Percentiles rank a stretch among this genome's conserved stretches.
These are phyloP conservation scores for Acleris laterana DNA, from an alignment of 2,888 invertebrate species.

Conservation along the genomic window DNA sequence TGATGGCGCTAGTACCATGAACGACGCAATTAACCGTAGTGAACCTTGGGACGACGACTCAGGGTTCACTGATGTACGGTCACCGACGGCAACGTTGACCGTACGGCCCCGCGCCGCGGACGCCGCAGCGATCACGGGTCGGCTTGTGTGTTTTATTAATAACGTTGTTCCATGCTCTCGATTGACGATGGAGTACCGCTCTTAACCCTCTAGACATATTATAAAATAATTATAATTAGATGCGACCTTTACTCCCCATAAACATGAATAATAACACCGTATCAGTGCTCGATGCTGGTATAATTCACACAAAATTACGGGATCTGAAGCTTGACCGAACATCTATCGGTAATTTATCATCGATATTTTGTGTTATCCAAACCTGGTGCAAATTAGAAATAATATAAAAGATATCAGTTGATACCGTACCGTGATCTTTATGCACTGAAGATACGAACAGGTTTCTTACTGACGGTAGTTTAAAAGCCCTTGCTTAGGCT, in stretches of 20 bases:
- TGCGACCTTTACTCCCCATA: slow-evolving; percentile 47
- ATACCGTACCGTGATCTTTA: slow-evolving; percentile 2
- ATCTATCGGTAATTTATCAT: slow-evolving; percentile 27
- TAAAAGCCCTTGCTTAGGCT: slow-evolving; percentile 6
- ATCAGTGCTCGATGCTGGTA: slow-evolving; percentile 35
- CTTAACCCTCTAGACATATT: slow-evolving; percentile 48
- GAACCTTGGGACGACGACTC: too few species aligned
- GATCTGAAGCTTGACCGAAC: slow-evolving; percentile 28
- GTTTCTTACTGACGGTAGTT: slow-evolving; percentile 6
- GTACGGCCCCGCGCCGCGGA: slow-evolving; percentile 56
- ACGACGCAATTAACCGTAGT: too few species aligned
- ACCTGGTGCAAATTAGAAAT: slow-evolving; percentile 16
- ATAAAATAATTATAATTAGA: slow-evolving; percentile 49
- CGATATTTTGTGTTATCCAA: slow-evolving; percentile 15
- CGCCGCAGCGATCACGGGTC: slow-evolving; percentile 46
- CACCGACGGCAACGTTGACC: slow-evolving; percentile 42
- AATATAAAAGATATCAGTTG: slow-evolving; percentile 14
- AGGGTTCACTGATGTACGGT: too few species aligned
- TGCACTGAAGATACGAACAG: slow-evolving; percentile 1
- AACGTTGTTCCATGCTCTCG: slow-evolving; percentile 51
- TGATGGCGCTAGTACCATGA: slow-evolving; percentile 68
- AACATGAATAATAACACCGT: slow-evolving; percentile 49
- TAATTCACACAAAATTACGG: slow-evolving; percentile 37
- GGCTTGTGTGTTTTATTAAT: slow-evolving; percentile 60
- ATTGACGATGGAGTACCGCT: slow-evolving; percentile 45